A percentile compares a stretch with the other conserved stretches of the same genome.
phyloP scores from a whole-genome alignment of 2,888 invertebrate genomes.

The Spicauda simplicius region DNA sequence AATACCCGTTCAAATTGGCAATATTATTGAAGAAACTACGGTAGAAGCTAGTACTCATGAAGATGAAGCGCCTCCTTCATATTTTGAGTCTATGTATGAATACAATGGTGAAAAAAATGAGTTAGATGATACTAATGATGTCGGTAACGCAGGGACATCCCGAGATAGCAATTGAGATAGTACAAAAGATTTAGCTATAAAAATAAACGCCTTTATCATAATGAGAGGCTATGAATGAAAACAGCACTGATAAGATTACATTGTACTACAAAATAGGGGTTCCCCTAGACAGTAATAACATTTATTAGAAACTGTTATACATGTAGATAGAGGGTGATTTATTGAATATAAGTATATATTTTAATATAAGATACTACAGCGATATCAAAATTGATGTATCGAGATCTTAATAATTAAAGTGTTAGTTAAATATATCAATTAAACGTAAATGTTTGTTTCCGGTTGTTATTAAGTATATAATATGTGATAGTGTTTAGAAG shows the following conservation, averaged over 20 bases:
- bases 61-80: background rate
- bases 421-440: no score
- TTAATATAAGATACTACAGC: no score
- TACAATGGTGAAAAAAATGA: background rate
- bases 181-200: background rate
- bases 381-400: no score
- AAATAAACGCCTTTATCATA: background rate
- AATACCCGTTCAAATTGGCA: slow-evolving; percentile 36
- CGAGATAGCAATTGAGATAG: background rate
- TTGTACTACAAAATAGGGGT: background rate
- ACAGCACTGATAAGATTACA: slow-evolving; percentile 1
- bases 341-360: no score
- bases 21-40: background rate
- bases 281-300: background rate
- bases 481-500: no score
- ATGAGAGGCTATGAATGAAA: background rate
- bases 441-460: no score
- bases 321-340: no score
- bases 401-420: no score
- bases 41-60: background rate
- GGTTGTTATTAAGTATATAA: no score
- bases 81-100: slow-evolving; percentile 16
- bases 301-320: background rate
- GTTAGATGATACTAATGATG: background rate
- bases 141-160: background rate